Conservation (phyloP, 2,113 vertebrate genomes). For the Tretioscincus oriximinensis region DNA sequence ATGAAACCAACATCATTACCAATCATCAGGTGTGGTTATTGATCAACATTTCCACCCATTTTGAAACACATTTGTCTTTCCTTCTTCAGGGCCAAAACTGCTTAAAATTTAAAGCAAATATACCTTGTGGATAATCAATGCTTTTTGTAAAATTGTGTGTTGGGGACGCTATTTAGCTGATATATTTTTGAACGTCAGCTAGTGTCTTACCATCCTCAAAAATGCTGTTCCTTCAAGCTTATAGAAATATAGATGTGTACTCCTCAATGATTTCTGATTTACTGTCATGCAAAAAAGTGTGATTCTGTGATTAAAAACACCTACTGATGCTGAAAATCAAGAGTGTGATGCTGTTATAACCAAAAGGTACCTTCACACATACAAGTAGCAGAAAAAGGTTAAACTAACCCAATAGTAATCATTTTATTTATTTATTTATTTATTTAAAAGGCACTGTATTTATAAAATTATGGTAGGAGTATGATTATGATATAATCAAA, state of each 20-base stretch:
- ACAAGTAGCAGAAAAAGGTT: background rate
- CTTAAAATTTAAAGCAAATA: background rate
- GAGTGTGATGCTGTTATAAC: background rate
- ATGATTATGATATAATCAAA: no score
- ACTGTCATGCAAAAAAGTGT: background rate
- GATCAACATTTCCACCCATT: background rate
- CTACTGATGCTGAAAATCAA: slow-evolving; percentile 13
- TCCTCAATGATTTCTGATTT: slow-evolving; percentile 27
- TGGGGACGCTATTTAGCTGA: background rate
- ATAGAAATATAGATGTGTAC: background rate
- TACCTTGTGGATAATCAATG: background rate
- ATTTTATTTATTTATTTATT: no score
- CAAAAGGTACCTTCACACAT: background rate
- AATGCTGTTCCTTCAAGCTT: background rate
- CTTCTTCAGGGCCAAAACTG: slow-evolving; percentile 5
- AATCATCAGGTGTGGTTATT: background rate
- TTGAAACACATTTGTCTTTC: slow-evolving; percentile 11
- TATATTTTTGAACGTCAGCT: background rate
- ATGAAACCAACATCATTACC: background rate
- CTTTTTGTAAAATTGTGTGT: background rate
- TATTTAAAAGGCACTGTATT: no score
- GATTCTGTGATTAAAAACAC: background rate
- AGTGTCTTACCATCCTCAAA: background rate
- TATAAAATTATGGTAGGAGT: no score
- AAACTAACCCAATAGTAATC: background rate